Evolutionary conservation across 2,113 vertebrate species (phyloP).

Genomic region (Dipodomys ordii): DNA sequence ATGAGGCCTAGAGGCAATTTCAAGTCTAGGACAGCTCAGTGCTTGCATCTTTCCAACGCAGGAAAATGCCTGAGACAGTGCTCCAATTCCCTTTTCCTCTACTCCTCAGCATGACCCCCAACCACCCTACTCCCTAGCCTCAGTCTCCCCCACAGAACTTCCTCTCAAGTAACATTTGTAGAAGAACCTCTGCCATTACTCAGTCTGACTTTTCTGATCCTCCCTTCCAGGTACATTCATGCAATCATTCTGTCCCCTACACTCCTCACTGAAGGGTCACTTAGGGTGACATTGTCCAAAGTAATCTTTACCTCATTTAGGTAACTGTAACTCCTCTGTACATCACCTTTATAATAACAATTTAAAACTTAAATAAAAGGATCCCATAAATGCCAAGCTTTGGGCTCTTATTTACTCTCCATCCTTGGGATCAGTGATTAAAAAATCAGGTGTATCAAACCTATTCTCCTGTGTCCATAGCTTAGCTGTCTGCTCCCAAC

Average conservation of each 20-base stretch:
- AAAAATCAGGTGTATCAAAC: too few relatives aligned
- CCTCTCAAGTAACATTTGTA: not conserved
- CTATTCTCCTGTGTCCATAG: too few relatives aligned
- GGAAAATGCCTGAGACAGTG: not conserved
- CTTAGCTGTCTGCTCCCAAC: too few relatives aligned
- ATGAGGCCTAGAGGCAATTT: not conserved
- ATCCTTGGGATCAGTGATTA: too few relatives aligned
- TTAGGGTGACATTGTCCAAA: too few relatives aligned
- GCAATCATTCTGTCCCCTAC: not conserved
- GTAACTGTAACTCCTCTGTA: too few relatives aligned
- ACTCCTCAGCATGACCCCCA: not conserved
- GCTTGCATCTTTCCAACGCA: not conserved
- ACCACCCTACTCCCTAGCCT: not conserved
- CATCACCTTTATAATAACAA: too few relatives aligned
- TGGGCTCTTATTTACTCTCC: not conserved
- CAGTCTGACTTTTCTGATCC: not conserved
- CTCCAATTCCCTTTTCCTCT: not conserved
- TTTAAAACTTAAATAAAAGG: too few relatives aligned
- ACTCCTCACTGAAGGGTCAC: not conserved
- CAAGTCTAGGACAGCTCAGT: not conserved
- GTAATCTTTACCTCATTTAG: too few relatives aligned
- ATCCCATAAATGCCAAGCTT: not conserved
- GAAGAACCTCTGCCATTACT: not conserved
- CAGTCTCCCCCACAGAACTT: not conserved
- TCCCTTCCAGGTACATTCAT: not conserved